Evolutionary conservation across 92 coral and sea anemone genomes (phyloP).

Genomic region (Porites divaricata): DNA sequence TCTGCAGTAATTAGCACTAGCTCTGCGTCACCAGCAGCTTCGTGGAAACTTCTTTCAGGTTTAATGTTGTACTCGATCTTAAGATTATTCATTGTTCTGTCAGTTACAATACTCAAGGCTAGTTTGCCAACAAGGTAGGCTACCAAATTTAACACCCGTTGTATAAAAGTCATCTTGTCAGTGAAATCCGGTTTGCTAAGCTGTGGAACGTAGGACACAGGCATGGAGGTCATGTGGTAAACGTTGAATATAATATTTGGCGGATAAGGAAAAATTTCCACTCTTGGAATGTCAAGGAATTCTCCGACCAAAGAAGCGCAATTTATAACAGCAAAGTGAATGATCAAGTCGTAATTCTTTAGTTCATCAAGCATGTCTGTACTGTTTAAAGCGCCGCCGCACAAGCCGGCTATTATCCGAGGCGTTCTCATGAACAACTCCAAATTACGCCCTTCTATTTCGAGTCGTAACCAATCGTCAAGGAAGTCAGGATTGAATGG

Average conservation of each 20-base stretch:
- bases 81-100: constrained; percentile 7
- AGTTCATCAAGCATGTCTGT: constrained; percentile 42
- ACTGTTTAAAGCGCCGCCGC: constrained; percentile 40
- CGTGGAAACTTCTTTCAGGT: constrained; percentile 52
- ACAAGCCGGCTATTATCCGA: not conserved
- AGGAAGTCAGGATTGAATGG: constrained; percentile 34
- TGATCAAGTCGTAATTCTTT: constrained; percentile 37
- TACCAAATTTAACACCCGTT: constrained; percentile 30
- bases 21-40: constrained; percentile 52
- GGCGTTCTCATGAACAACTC: not conserved
- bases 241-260: constrained; percentile 6
- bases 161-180: constrained; percentile 27
- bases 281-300: constrained; percentile 31
- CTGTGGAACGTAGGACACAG: constrained; percentile 63
- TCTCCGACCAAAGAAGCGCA: constrained; percentile 53
- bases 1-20: constrained; percentile 48
- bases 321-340: constrained; percentile 14
- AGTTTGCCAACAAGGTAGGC: not conserved
- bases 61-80: constrained; percentile 58
- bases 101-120: not conserved
- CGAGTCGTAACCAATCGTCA: not conserved
- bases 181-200: constrained; percentile 22
- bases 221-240: constrained; percentile 20
- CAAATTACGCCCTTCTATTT: not conserved
- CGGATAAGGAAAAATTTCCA: constrained; percentile 46